A percentile compares a stretch with the other conserved stretches of the same genome.
phyloP scores from a whole-genome alignment of 2,888 invertebrate species.

The Charanyca ferruginea region DNA sequence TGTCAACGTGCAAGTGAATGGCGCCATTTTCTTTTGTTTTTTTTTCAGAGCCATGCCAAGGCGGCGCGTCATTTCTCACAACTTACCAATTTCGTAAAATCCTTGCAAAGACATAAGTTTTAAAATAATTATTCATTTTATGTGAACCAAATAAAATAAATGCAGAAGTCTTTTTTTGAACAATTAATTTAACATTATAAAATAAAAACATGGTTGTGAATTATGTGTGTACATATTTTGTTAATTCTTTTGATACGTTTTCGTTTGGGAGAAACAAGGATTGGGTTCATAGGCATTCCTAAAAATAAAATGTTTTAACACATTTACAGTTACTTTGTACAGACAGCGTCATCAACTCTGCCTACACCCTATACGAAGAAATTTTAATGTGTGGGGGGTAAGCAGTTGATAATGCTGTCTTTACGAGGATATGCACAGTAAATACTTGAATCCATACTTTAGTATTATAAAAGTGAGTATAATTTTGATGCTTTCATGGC shows the following conservation, averaged over 20 bases:
- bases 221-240: constrained; percentile 27
- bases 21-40: constrained; percentile 58
- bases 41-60: constrained; percentile 69
- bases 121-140: constrained; percentile 59
- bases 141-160: constrained; percentile 43
- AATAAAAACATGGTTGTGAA: constrained; percentile 57
- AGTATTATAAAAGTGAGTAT: too few species aligned
- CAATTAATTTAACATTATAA: constrained; percentile 44
- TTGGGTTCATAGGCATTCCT: constrained; percentile 42
- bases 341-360: too few species aligned
- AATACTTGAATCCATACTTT: too few species aligned
- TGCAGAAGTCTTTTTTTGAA: constrained; percentile 41
- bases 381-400: too few species aligned
- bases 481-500: too few species aligned
- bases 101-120: constrained; percentile 74
- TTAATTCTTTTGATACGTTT: constrained; percentile 34
- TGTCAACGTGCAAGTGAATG: constrained; percentile 57
- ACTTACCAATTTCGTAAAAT: constrained; percentile 89
- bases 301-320: constrained; percentile 52
- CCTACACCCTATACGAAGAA: too few species aligned
- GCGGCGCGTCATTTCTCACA: constrained; percentile 51
- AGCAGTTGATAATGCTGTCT: too few species aligned
- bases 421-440: constrained; percentile 36
- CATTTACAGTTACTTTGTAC: constrained; percentile 14
- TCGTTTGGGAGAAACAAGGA: constrained; percentile 33